Base-by-base conservation (phyloP, 53 echinoderm and acorn worm species). In the Luidia sarsii region DNA sequence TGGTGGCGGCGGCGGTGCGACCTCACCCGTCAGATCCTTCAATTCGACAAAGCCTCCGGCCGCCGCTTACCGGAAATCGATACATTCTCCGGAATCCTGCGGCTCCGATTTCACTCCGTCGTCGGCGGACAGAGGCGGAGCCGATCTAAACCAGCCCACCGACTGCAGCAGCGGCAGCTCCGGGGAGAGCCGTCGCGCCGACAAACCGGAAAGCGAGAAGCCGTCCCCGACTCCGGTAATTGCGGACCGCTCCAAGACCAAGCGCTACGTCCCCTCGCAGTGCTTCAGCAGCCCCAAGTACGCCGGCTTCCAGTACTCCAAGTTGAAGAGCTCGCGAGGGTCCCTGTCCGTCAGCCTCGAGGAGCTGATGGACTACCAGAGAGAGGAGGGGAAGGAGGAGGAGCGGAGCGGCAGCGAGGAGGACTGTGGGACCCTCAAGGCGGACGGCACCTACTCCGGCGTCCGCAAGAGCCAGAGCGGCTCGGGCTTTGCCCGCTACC, bases 401-500 rank as follows among this genome's bases (percentile, higher is more conserved):
- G 30, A 46, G 21, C 21, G 21, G 18, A 32, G 27, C n/a, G 45
- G 41, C 29, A 18, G 22, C 9, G 65, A 65, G 18, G 2, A 21
- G 1, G 62, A 77, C 45, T 31, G 31, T 23, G 77, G 77, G 31
- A 77, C 77, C 20, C 48, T 77, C 6, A 77, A 77, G 21, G 27
- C 77, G 24, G 77, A 77, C 30, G 77, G 77, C 18, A 77, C 77
- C 48, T 77, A 77, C 60, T 60, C 55, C 15, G 45, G 46, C 1
- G 43, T 60, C 32, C 33, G 77, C 37, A 61, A 77, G 48, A 61
- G 77, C 20, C 38, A 29, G 7, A 60, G 77, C 4, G 61, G 77
- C 46, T 60, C 77, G 3, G 77, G 77, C 24, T 77, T 77, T 61
- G 16, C 77, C 1, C 77, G 77, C 19, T 77, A 77, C 48, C 77